These are phyloP conservation scores for Crepidodera aurea DNA, from an alignment of 2,888 invertebrate species.

Conservation along the genomic window DNA sequence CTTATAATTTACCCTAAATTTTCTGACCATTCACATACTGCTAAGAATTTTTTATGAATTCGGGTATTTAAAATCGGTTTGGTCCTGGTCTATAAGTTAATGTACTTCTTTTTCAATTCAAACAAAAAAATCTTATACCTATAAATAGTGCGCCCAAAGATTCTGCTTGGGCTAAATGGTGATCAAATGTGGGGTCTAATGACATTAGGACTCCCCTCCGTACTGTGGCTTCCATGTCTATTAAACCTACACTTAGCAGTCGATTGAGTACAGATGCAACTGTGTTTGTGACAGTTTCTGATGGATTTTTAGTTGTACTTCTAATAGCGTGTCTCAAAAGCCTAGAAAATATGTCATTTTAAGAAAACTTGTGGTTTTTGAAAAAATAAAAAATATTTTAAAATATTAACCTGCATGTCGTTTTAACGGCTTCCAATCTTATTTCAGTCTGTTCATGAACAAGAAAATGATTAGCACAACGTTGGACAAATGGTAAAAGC, in stretches of 20 bases:
- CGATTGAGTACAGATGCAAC: conserved; percentile 92
- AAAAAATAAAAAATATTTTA: background rate
- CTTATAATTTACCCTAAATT: no score
- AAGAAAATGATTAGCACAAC: conserved; percentile 92
- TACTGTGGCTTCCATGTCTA: conserved; percentile 95
- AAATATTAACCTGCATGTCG: conserved; percentile 70
- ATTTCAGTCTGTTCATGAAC: conserved; percentile 88
- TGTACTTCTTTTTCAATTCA: no score
- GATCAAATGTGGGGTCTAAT: conserved; percentile 90
- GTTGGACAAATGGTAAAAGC: conserved; percentile 87
- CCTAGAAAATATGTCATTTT: conserved; percentile 57
- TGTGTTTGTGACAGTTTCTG: conserved; percentile 85
- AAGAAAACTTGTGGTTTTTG: no score
- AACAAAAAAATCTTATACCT: no score
- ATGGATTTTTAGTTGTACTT: conserved; percentile 68
- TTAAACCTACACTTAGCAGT: conserved; percentile 90
- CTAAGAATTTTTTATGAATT: no score
- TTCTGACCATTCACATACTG: no score
- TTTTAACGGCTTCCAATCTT: conserved; percentile 91
- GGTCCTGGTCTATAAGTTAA: no score
- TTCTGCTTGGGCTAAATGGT: conserved; percentile 95
- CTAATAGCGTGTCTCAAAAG: conserved; percentile 84
- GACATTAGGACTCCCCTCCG: conserved; percentile 92
- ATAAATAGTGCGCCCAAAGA: conserved; percentile 92
- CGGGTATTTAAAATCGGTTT: no score